phyloP scores from a whole-genome alignment of 2,113 vertebrate genomes.

The Elachura formosa region DNA sequence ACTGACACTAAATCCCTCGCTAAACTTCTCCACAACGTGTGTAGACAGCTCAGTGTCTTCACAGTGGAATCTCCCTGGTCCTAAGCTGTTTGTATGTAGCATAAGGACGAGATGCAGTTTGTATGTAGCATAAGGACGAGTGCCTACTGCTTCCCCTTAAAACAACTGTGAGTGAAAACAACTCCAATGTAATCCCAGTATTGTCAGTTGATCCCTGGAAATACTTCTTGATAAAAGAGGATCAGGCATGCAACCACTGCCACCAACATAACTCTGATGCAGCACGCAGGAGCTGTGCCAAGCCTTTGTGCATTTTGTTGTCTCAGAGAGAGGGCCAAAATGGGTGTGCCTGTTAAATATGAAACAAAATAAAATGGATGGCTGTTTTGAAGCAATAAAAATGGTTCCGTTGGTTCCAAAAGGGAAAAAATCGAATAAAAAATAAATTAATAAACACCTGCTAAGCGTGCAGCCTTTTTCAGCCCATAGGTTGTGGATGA shows the following conservation, averaged over 20 bases:
- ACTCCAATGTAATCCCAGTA: not conserved
- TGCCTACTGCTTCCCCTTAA: not conserved
- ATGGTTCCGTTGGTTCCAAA: not conserved
- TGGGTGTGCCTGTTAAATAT: not conserved
- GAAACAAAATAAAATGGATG: not conserved
- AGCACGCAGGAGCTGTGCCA: not conserved
- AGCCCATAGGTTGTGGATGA: not conserved
- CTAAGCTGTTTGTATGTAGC: not conserved
- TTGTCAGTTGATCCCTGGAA: not conserved
- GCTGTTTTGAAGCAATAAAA: not conserved
- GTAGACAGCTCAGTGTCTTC: not conserved
- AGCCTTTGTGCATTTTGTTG: not conserved
- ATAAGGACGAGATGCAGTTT: not conserved
- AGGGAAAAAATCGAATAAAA: not conserved
- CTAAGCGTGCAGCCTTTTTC: not conserved
- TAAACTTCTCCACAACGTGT: not conserved
- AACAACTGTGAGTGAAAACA: not conserved
- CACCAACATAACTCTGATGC: not conserved
- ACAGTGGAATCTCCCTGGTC: not conserved
- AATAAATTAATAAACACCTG: not conserved
- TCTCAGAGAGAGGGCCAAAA: not conserved
- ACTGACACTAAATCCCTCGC: not conserved
- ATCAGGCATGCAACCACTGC: not conserved
- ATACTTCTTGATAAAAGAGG: not conserved
- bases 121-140: not conserved